Conservation (phyloP, 2,888 invertebrate species). For the Apamea monoglypha region DNA sequence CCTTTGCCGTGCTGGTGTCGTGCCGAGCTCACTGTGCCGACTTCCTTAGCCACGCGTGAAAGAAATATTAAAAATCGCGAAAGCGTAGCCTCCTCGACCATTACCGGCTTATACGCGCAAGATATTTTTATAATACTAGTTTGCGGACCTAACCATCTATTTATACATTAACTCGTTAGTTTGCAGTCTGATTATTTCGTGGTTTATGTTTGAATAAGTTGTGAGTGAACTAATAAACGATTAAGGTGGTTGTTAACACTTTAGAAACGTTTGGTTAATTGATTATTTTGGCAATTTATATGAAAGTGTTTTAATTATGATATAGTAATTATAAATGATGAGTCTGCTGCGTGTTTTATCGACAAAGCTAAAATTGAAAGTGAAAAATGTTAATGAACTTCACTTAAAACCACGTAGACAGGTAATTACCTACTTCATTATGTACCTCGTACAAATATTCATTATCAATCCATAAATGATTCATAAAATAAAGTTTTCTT, state of each 20-base stretch:
- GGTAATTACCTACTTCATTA: not conserved
- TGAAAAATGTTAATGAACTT: constrained; percentile 1
- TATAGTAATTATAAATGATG: not conserved
- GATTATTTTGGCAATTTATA: not conserved
- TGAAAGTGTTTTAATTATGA: constrained; percentile 12
- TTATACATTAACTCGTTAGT: constrained; percentile 45
- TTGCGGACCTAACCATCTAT: constrained; percentile 48
- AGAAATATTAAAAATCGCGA: constrained; percentile 74
- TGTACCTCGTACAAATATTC: constrained; percentile 20
- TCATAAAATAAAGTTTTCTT: constrained; percentile 26
- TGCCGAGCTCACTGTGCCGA: constrained; percentile 27
- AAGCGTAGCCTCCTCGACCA: constrained; percentile 72
- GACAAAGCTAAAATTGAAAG: not conserved
- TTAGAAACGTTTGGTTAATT: constrained; percentile 1
- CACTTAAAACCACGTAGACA: constrained; percentile 14
- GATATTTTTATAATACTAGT: constrained; percentile 60
- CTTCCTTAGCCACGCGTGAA: constrained; percentile 65
- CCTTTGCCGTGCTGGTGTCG: constrained; percentile 15
- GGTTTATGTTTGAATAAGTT: constrained; percentile 36
- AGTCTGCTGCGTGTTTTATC: constrained; percentile 1
- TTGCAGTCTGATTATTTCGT: constrained; percentile 52
- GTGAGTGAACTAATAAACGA: constrained; percentile 35
- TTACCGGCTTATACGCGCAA: constrained; percentile 55
- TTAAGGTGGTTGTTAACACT: constrained; percentile 18
- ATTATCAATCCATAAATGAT: constrained; percentile 12